phyloP scores from a whole-genome alignment of 2,888 invertebrate species.

The Oscheius sp. region DNA sequence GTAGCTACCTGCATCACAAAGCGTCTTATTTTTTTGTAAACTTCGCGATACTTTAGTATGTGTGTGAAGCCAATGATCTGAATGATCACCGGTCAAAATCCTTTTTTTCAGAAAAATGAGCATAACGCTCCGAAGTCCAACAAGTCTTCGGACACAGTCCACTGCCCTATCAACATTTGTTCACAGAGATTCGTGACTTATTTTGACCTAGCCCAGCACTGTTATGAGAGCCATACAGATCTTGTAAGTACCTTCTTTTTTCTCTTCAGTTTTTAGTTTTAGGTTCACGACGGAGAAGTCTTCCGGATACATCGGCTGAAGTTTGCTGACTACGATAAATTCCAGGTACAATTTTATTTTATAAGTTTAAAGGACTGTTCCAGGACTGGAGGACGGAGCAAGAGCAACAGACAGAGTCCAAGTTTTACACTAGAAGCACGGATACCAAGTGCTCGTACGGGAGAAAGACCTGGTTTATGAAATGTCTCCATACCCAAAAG shows the following conservation, averaged over 20 bases:
- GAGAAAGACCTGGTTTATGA: slow-evolving; percentile 32
- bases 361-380: not conserved
- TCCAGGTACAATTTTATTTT: slow-evolving; percentile 9
- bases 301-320: slow-evolving; percentile 25
- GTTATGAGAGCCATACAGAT: slow-evolving; percentile 42
- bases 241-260: slow-evolving; percentile 19
- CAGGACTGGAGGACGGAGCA: slow-evolving; percentile 30
- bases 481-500: slow-evolving; percentile 36
- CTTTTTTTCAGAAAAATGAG: slow-evolving; percentile 2
- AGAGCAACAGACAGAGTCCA: slow-evolving; percentile 14
- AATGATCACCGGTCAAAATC: too few species aligned
- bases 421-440: slow-evolving; percentile 33
- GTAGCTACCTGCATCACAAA: too few species aligned
- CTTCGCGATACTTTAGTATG: too few species aligned
- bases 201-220: slow-evolving; percentile 50
- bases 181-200: slow-evolving; percentile 39
- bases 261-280: not conserved
- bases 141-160: slow-evolving; percentile 12
- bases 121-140: slow-evolving; percentile 3
- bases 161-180: slow-evolving; percentile 26
- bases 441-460: slow-evolving; percentile 33
- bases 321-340: slow-evolving; percentile 23
- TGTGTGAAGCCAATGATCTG: too few species aligned
- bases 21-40: too few species aligned
- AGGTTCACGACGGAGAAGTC: slow-evolving; percentile 21